Evolutionary conservation across 2,888 invertebrate genomes (phyloP).

Genomic region (Eilema caniola): DNA sequence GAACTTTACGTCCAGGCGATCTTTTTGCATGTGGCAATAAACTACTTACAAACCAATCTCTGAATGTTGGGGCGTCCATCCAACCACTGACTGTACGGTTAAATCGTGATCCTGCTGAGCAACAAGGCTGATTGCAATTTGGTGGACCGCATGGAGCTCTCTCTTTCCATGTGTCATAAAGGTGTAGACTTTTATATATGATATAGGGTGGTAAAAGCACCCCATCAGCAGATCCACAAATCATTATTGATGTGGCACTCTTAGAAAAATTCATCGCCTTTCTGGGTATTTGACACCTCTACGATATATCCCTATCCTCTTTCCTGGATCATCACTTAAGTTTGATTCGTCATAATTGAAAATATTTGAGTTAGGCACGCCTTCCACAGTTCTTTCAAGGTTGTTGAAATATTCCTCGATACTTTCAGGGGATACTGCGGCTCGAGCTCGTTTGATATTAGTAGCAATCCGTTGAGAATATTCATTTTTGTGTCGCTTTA

Average conservation of each 20-base stretch:
- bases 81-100: neutral
- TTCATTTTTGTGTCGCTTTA: neutral
- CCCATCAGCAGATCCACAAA: no score
- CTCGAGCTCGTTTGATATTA: neutral
- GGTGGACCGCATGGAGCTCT: neutral
- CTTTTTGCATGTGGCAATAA: no score
- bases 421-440: neutral
- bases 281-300: no score
- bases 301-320: no score
- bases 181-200: neutral
- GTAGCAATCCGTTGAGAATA: neutral
- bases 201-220: no score
- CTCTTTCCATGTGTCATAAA: constrained; percentile 1
- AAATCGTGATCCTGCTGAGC: neutral
- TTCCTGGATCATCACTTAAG: no score
- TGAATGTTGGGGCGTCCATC: no score
- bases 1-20: no score
- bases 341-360: no score
- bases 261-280: no score
- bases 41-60: no score
- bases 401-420: neutral
- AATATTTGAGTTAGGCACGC: neutral
- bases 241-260: no score
- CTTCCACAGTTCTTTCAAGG: neutral
- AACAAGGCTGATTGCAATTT: neutral